Conservation (phyloP, 2,888 invertebrate species). For the Cremastinae sp. region DNA sequence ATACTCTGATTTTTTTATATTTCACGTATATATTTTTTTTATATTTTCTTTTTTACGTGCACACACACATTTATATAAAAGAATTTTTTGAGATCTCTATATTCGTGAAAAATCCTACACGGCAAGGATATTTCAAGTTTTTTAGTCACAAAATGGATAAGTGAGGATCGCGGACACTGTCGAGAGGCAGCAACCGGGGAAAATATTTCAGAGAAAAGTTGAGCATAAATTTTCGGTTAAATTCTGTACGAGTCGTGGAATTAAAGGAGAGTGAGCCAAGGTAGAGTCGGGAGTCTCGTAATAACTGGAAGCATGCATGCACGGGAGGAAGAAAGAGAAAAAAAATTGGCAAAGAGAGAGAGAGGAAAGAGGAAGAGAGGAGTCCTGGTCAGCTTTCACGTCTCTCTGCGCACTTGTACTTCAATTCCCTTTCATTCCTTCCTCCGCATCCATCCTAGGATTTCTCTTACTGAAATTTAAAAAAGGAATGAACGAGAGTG, state of each 20-base stretch:
- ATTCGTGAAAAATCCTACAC: too few relatives aligned
- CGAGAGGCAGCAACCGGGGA: too few relatives aligned
- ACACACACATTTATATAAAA: too few relatives aligned
- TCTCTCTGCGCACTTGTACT: slow-evolving; percentile 27
- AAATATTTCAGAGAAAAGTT: too few relatives aligned
- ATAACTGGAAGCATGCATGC: neutral
- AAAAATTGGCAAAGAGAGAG: too few relatives aligned
- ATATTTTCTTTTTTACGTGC: too few relatives aligned
- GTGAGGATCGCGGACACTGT: neutral
- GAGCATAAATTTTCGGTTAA: neutral
- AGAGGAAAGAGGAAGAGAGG: neutral
- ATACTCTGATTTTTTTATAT: too few relatives aligned
- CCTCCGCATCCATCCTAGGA: slow-evolving; percentile 17
- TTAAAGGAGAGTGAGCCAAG: neutral
- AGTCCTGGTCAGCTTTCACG: slow-evolving; percentile 16
- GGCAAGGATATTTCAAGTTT: too few relatives aligned
- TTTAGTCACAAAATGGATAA: slow-evolving; percentile 5
- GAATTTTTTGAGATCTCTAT: too few relatives aligned
- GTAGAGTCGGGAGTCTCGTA: neutral
- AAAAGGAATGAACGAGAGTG: slow-evolving; percentile 33
- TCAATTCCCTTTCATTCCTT: slow-evolving; percentile 42
- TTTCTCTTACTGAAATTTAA: slow-evolving; percentile 14
- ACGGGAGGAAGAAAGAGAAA: slow-evolving; percentile 11
- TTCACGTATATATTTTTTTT: too few relatives aligned
- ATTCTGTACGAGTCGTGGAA: neutral